Conservation (phyloP, 2,888 invertebrate genomes). For the Megamerina dolium region DNA sequence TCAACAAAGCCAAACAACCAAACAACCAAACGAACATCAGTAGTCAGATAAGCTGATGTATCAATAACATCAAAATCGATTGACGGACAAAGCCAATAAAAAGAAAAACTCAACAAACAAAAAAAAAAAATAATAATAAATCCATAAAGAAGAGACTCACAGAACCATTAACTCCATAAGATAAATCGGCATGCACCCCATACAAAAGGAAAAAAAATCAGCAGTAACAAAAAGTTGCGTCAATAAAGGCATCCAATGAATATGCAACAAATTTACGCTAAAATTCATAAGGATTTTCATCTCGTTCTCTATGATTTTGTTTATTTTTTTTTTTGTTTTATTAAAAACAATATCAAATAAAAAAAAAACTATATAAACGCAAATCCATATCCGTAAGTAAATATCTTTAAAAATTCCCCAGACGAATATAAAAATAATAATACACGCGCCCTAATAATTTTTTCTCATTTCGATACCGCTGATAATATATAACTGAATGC, state of each 20-base stretch:
- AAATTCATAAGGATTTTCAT: neutral
- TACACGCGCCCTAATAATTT: slow-evolving; percentile 21
- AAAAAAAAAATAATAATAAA: neutral
- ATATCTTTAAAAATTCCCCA: slow-evolving; percentile 14
- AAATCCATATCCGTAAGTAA: neutral
- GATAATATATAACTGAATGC: too few species aligned
- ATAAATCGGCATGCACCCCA: too few species aligned
- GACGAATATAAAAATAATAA: slow-evolving; percentile 20
- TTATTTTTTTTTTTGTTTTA: neutral
- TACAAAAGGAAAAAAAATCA: too few species aligned
- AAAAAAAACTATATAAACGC: neutral
- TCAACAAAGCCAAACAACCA: too few species aligned
- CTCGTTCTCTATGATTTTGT: neutral
- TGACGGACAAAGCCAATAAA: slow-evolving; percentile 12
- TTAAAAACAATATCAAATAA: slow-evolving; percentile 5
- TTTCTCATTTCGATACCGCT: too few species aligned
- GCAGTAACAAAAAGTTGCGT: too few species aligned
- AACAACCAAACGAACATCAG: neutral
- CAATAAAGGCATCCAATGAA: neutral
- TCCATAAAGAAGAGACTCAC: too few species aligned
- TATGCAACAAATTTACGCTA: slow-evolving; percentile 1
- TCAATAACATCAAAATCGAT: slow-evolving; percentile 12
- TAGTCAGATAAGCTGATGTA: slow-evolving; percentile 7
- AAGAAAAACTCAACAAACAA: slow-evolving; percentile 1
- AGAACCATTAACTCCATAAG: too few species aligned